Percentiles rank a stretch among this genome's conserved stretches.
These are phyloP conservation scores for Eriosoma lanigerum DNA, from an alignment of 1,140 invertebrate species.

Conservation along the genomic window DNA sequence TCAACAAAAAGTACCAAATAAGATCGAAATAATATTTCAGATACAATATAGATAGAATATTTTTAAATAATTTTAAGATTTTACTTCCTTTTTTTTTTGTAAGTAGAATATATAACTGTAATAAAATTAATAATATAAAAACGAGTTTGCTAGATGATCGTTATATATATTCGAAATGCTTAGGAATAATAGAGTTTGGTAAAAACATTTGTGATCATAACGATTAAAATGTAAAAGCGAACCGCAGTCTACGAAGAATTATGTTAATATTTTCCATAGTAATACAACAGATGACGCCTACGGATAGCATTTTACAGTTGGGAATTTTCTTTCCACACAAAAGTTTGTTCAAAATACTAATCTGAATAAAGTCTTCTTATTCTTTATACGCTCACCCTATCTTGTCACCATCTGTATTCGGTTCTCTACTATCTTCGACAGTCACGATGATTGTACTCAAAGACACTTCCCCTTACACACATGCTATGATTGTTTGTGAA, in stretches of 20 bases:
- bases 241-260: not conserved
- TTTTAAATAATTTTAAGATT: too few species aligned
- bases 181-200: not conserved
- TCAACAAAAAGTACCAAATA: too few species aligned
- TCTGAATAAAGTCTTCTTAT: slow-evolving; percentile 45
- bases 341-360: slow-evolving; percentile 51
- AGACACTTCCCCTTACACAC: not conserved
- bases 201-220: not conserved
- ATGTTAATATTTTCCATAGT: slow-evolving; percentile 15
- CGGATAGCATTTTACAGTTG: slow-evolving; percentile 26
- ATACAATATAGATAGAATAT: too few species aligned
- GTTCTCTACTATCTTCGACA: not conserved
- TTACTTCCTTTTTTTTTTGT: too few species aligned
- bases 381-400: slow-evolving; percentile 19
- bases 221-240: not conserved
- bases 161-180: too few species aligned
- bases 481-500: not conserved
- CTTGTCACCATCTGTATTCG: slow-evolving; percentile 23
- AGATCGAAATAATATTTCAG: too few species aligned
- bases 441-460: not conserved
- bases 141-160: too few species aligned
- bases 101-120: too few species aligned
- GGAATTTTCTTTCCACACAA: slow-evolving; percentile 32
- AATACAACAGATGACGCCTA: slow-evolving; percentile 36
- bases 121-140: too few species aligned